phyloP scores from a whole-genome alignment of 2,797 vertebrate species.

The Lithobates sylvaticus region DNA sequence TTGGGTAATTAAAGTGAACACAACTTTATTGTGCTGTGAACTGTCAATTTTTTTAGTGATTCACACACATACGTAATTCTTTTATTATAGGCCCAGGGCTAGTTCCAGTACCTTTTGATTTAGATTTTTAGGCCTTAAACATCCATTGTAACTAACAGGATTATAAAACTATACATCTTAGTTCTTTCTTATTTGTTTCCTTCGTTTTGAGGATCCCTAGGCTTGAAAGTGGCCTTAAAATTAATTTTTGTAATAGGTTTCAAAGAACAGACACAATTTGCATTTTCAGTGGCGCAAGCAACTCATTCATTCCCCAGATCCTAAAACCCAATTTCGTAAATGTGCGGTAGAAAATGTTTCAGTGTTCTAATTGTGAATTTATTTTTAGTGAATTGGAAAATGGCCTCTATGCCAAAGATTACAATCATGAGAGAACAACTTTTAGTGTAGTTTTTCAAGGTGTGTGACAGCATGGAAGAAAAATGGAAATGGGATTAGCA shows the following conservation, averaged over 20 bases:
- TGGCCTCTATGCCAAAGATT: not conserved
- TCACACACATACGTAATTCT: no score
- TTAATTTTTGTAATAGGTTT: not conserved
- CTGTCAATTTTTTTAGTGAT: no score
- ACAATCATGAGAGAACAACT: not conserved
- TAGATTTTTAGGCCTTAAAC: not conserved
- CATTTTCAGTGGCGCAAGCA: not conserved
- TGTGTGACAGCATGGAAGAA: slow-evolving; percentile 8
- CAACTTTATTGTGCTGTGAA: not conserved
- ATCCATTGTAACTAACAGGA: not conserved
- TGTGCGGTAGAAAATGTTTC: not conserved
- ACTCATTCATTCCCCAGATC: no score
- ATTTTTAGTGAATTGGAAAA: not conserved
- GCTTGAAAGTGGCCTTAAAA: not conserved
- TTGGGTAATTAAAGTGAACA: no score
- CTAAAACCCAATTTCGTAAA: not conserved
- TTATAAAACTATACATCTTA: no score
- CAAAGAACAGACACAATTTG: not conserved
- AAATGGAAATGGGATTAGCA: not conserved
- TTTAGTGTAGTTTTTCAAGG: not conserved
- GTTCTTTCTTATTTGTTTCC: no score
- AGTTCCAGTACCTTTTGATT: no score
- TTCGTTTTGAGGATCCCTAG: not conserved
- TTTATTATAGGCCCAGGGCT: no score
- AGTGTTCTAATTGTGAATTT: not conserved